These are phyloP conservation scores for Phasia obesa DNA, from an alignment of 2,888 invertebrate species.

Conservation along the genomic window DNA sequence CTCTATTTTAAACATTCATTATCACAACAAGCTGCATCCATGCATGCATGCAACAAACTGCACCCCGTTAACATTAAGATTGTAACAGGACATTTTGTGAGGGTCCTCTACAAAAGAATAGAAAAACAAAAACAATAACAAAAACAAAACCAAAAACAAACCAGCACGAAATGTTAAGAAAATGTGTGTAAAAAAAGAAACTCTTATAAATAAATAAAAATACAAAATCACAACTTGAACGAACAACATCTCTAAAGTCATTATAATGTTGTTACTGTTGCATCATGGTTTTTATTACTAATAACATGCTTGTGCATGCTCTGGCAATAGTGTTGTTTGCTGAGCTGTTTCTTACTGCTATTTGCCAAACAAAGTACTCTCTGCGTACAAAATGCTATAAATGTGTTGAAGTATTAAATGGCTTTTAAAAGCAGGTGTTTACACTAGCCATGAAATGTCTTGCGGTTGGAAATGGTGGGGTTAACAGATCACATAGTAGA, in stretches of 20 bases:
- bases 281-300: conserved; percentile 62
- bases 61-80: conserved; percentile 49
- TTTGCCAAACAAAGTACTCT: conserved; percentile 5
- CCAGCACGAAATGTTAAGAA: conserved; percentile 22
- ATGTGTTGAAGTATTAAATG: conserved; percentile 45
- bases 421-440: conserved; percentile 32
- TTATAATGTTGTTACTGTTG: conserved; percentile 52
- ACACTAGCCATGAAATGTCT: conserved; percentile 24
- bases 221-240: conserved; percentile 56
- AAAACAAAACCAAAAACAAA: too few relatives aligned
- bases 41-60: conserved; percentile 56
- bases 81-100: conserved; percentile 53
- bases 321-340: conserved; percentile 10
- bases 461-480: too few relatives aligned
- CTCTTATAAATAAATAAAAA: conserved; percentile 36
- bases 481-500: too few relatives aligned
- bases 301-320: conserved; percentile 41
- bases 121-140: too few relatives aligned
- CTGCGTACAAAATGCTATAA: too few relatives aligned
- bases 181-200: background rate
- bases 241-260: conserved; percentile 52
- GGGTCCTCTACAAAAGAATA: conserved; percentile 21
- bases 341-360: conserved; percentile 7
- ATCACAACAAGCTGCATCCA: conserved; percentile 66
- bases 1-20: conserved; percentile 55